Base-by-base conservation (phyloP, 2,888 invertebrate species). In the Caenorhabditis becei region DNA sequence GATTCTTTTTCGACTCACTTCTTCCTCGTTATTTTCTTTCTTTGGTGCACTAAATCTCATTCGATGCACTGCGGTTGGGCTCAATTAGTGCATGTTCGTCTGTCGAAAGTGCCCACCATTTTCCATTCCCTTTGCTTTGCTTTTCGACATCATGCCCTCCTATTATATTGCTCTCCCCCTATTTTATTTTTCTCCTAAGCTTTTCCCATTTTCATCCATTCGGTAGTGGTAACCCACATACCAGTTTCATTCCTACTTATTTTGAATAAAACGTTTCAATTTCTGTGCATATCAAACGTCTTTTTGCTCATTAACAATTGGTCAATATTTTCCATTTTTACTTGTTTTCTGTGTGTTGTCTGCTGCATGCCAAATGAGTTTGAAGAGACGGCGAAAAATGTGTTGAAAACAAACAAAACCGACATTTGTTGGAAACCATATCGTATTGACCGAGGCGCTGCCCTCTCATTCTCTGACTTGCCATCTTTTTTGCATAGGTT, bases 341-440 rank as follows among this genome's bases (percentile, higher is more conserved):
- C 54, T 61, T 58, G 62, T 56, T 54, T 24, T 44, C 16, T 32
- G 16, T 67, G 11, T 56, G 54, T 69, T 62, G 63, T 69, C 44
- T 41, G 72, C 51, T 74, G 75, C 75, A 75, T 75, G 75, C 75
- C 41, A 61, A 75, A 75, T 66, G 44, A 66, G 66, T 75, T 66
- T 28, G 66, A 58, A 53, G 41, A 66, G 59, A 67, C 66, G 54
- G 56, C n/a, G n/a, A 47, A 35, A 63, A 72, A 63, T 24, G 75
- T 66, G 59, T 53, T 41, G 61, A 75, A 75, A 75, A 75, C 75
- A 75, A 66, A 75, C 75, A 75, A 66, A 59, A 32, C 54, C 66
- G 54, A 51, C 75, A 74, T 65, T 74, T 74, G 65, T 74, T 74
- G 44, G 66, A 66, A 75, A 75, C 66, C 66, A 66, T 75, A 66